A percentile compares a stretch with the other conserved stretches of the same genome.
phyloP scores from a whole-genome alignment of 2,888 invertebrate genomes.

The Phasia obesa region DNA sequence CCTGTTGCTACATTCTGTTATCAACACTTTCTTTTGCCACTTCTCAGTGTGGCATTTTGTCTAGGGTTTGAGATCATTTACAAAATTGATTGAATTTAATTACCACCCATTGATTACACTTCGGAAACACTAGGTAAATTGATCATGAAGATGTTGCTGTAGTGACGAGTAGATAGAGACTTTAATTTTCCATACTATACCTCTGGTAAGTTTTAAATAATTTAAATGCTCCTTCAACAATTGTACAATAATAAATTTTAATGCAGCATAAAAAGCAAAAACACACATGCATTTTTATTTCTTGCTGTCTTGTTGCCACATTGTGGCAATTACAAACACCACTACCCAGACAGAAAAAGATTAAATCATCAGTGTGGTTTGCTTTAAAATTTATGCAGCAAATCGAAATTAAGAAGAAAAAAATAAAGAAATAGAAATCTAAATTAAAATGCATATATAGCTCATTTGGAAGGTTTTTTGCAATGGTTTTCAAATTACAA shows the following conservation, averaged over 20 bases:
- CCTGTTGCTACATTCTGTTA: constrained; percentile 14
- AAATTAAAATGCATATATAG: constrained; percentile 26
- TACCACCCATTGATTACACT: constrained; percentile 65
- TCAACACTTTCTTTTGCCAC: not conserved
- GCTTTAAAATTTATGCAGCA: constrained; percentile 42
- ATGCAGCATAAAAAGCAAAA: constrained; percentile 55
- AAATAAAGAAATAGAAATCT: constrained; percentile 36
- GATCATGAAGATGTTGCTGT: constrained; percentile 33
- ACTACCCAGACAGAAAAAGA: constrained; percentile 46
- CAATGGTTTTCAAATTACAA: constrained; percentile 34
- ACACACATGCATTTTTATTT: constrained; percentile 29
- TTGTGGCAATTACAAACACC: constrained; percentile 16
- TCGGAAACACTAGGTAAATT: constrained; percentile 55
- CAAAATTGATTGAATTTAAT: constrained; percentile 61
- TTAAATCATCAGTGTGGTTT: constrained; percentile 52
- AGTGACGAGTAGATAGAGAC: not conserved
- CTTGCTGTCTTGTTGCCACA: constrained; percentile 1
- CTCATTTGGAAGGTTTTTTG: constrained; percentile 29
- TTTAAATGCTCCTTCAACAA: constrained; percentile 58
- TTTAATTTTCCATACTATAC: not conserved
- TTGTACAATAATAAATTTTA: constrained; percentile 52
- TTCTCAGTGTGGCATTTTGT: not conserved
- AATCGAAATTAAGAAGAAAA: constrained; percentile 29
- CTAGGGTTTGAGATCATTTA: constrained; percentile 9
- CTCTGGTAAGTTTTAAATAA: constrained; percentile 55